Evolutionary conservation across 2,888 invertebrate species (phyloP).

Genomic region (Cephus rjabovi): DNA sequence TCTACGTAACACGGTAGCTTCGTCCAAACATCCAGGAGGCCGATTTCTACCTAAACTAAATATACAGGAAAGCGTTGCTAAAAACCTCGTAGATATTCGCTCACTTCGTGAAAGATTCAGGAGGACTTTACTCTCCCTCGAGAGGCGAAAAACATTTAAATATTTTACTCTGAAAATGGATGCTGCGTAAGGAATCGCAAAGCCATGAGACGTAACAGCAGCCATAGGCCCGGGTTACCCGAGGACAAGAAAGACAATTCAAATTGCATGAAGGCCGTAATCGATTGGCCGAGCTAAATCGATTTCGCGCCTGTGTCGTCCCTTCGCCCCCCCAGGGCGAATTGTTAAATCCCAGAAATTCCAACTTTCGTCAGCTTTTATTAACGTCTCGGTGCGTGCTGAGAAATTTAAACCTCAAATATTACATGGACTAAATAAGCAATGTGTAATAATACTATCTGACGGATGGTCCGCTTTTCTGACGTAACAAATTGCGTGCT

Average conservation of each 20-base stretch:
- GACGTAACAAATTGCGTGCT: conserved; percentile 15
- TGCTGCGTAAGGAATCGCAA: background rate
- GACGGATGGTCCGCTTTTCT: background rate
- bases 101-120: conserved; percentile 37
- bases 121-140: conserved; percentile 24
- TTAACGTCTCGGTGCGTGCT: background rate
- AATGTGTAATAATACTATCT: background rate
- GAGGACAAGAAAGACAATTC: background rate
- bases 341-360: background rate
- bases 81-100: conserved; percentile 36
- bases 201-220: background rate
- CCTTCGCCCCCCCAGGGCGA: background rate
- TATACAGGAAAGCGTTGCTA: conserved; percentile 27
- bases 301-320: background rate
- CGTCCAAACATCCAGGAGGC: conserved; percentile 23
- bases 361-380: background rate
- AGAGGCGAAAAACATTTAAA: conserved; percentile 10
- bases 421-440: background rate
- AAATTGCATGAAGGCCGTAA: background rate
- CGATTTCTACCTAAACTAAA: conserved; percentile 40
- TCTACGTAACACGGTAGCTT: background rate
- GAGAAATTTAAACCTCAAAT: background rate
- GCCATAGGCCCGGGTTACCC: background rate
- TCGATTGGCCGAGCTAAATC: background rate
- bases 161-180: background rate